Evolutionary conservation across 2,797 vertebrate species (phyloP), one percentile per base, ranked within the genome.

Genomic region (Tapirus indicus): DNA sequence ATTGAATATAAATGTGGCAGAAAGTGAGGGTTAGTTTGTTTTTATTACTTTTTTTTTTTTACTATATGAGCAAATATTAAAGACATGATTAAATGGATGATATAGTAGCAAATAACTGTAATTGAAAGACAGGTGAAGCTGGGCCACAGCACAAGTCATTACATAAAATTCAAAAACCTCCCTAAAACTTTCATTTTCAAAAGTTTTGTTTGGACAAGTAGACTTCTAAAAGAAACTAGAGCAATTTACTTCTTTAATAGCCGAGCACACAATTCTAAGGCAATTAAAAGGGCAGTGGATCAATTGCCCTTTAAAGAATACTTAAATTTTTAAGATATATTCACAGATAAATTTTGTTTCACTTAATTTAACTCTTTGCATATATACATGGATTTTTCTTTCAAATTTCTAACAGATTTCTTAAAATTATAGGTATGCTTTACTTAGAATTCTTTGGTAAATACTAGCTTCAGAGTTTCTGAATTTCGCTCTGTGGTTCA

Each of bases 121-220:
- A 12, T 10, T 18, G 71, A 18, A 14, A 58, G 52, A 21, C 44
- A 5, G 8, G n/a, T 0, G 27, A 44, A 38, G 71, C 32, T 14
- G 1, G 2, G 13, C 20, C 25, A 5, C 8, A 11, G 8, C 47
- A 44, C 8, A 4, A 14, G 16, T 47, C 52, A 49, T 23, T 21
- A 10, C 0, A 1, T 5, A 32, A 6, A 8, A 8, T 1, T 25
- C 79, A 27, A 14, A 77, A 7, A 32, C 4, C 41, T 38, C 49
- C 14, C 23, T 7, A 0, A 27, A 68, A 44, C 29, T 11, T 16
- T 17, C 6, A 23, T 21, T 41, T 20, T 21, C 3, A 44, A 12
- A 84, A 47, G 44, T 35, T 56, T 62, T 7, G 17, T 54, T 44
- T 47, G 62, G 71, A 35, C 29, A 69, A 49, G 25, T 12, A 14